These are phyloP conservation scores for Oryzias woworae DNA, from an alignment of 2,113 vertebrate genomes.

Conservation along the genomic window DNA sequence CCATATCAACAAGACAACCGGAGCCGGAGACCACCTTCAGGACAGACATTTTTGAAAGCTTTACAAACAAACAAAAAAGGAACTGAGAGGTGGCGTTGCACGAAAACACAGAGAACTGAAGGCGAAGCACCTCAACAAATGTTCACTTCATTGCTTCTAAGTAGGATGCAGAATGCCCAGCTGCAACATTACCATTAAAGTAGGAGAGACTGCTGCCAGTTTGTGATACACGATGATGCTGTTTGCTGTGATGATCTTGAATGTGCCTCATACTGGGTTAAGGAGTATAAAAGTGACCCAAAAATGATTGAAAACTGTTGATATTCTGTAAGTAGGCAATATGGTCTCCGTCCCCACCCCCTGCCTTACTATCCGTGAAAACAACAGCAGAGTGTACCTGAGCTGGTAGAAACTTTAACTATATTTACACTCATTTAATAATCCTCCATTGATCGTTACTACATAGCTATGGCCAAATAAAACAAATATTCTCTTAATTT, in stretches of 20 bases:
- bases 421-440: slow-evolving; percentile 44
- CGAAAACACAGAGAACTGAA: slow-evolving; percentile 11
- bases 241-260: slow-evolving; percentile 31
- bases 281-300: slow-evolving; percentile 13
- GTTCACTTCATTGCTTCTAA: slow-evolving; percentile 31
- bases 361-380: slow-evolving; percentile 55
- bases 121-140: background rate
- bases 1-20: slow-evolving; percentile 33
- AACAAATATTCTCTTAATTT: slow-evolving; percentile 4
- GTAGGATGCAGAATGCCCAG: slow-evolving; percentile 18
- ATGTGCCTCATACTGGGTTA: slow-evolving; percentile 19
- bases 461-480: slow-evolving; percentile 50
- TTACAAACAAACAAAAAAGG: slow-evolving; percentile 38
- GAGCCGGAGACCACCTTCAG: slow-evolving; percentile 13
- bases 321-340: slow-evolving; percentile 18
- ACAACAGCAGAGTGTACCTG: slow-evolving; percentile 62
- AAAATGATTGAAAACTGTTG: slow-evolving; percentile 31
- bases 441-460: slow-evolving; percentile 45
- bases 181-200: slow-evolving; percentile 32
- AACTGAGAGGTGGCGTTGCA: slow-evolving; percentile 27
- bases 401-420: slow-evolving; percentile 50
- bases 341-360: slow-evolving; percentile 20
- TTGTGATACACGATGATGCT: slow-evolving; percentile 56
- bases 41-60: slow-evolving; percentile 33
- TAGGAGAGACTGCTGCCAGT: slow-evolving; percentile 30